Base-by-base conservation (phyloP, 2,113 vertebrate genomes). In the Climacteris rufus region DNA sequence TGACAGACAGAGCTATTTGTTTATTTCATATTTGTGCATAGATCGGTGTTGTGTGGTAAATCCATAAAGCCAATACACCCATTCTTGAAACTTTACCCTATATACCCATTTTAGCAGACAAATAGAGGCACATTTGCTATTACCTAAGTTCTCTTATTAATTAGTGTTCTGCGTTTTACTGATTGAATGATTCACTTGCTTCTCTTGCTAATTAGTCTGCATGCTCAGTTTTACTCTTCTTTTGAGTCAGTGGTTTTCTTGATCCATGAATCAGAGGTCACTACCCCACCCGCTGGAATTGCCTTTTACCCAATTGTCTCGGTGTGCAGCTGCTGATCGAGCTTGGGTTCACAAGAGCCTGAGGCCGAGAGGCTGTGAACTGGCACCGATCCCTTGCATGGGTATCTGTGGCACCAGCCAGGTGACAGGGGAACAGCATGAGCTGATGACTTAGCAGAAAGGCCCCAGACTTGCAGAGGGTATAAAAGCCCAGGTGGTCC, bases 261-360 rank as follows among this genome's bases (percentile, higher is more conserved):
- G 45, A 39, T 53, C 11, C n/a, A 6, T 66, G 33, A n/a, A 23
- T 66, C 0, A 0, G 52, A 45, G 39, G 28, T n/a, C 39, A 20
- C 47, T 30, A 2, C 24, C 2, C 9, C 10, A 27, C 18, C 10
- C 10, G 40, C 17, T 5, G 13, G 1, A 68, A 68, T 30, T 68
- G 30, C 39, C 16, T 82, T 66, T 75, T 21, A n/a, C 28, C 11
- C 20, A 23, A 6, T 52, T 66, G 37, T 53, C 39, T 45, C 0
- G 0, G 9, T 47, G 16, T 60, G 24, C 30, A 53, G n/a, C 45
- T 89, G 39, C 69, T 24, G 39, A 18, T 6, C n/a, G 69, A 53
- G 44, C 22, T 65, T 0, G 2, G 25, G 35, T 30, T 72, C 31
- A 18, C 0, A 0, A 15, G 68, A 57, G 27, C 33, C 45, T 66